phyloP scores from a whole-genome alignment of 2,888 invertebrate genomes.

The Andrena haemorrhoa region DNA sequence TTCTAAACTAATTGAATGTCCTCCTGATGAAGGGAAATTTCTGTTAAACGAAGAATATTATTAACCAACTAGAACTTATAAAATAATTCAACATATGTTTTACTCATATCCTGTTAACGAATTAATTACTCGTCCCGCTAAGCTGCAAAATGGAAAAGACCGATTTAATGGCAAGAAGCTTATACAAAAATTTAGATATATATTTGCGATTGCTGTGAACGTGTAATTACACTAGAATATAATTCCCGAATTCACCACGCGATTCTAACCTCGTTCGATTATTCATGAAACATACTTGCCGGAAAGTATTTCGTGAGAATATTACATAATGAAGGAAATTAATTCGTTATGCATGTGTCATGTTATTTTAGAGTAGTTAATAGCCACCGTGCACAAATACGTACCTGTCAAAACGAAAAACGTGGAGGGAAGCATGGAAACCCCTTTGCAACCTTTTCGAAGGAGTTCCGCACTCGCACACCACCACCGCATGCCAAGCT shows the following conservation, averaged over 20 bases:
- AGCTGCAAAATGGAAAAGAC: neutral
- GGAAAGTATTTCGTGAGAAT: constrained; percentile 21
- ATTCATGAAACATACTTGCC: constrained; percentile 24
- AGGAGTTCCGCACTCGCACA: constrained; percentile 56
- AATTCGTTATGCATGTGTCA: constrained; percentile 9
- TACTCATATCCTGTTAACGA: neutral
- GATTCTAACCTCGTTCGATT: constrained; percentile 54
- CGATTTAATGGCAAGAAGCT: constrained; percentile 3
- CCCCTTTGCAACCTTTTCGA: constrained; percentile 64
- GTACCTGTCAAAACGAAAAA: constrained; percentile 77
- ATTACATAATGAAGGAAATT: constrained; percentile 2
- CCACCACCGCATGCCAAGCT: constrained; percentile 45
- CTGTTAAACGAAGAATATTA: neutral
- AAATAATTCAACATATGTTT: constrained; percentile 50
- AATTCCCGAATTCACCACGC: constrained; percentile 25
- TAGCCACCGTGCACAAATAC: constrained; percentile 33
- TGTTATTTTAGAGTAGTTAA: constrained; percentile 2
- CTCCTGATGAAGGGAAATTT: neutral
- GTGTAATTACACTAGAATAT: constrained; percentile 36
- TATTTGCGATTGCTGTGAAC: constrained; percentile 14
- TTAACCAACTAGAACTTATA: constrained; percentile 12
- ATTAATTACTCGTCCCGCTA: neutral
- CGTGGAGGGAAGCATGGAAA: constrained; percentile 66
- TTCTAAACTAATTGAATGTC: neutral
- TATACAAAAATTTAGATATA: neutral